These are phyloP conservation scores for Melanotaenia parkinsoni DNA, from an alignment of 2,797 vertebrate genomes.

Conservation along the genomic window DNA sequence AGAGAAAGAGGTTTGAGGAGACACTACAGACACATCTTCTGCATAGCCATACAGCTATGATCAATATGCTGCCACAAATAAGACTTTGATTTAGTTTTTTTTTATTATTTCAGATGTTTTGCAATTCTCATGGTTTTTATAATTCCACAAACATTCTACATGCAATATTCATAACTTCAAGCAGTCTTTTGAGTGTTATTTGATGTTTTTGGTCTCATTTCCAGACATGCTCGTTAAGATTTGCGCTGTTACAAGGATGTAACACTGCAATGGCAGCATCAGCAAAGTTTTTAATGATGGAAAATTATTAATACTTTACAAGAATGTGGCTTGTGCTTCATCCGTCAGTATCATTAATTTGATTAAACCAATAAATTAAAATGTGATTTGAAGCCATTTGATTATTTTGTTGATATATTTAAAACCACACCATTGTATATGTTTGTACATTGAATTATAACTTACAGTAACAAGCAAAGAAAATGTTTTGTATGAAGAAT, in stretches of 20 bases:
- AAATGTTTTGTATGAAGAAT: not conserved
- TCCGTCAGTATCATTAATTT: conserved; percentile 36
- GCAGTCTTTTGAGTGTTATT: conserved; percentile 3
- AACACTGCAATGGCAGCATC: conserved; percentile 39
- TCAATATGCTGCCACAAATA: conserved; percentile 11
- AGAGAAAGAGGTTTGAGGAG: conserved; percentile 16
- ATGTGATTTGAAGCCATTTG: conserved; percentile 26
- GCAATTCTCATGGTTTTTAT: conserved; percentile 5
- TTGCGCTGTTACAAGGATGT: conserved; percentile 15
- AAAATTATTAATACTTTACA: conserved; percentile 67
- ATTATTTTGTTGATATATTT: conserved; percentile 24
- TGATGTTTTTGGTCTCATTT: conserved; percentile 26
- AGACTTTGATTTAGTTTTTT: not conserved
- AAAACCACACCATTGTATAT: conserved; percentile 4
- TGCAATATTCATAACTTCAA: conserved; percentile 14
- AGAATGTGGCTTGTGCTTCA: conserved; percentile 36
- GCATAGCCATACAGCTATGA: not conserved
- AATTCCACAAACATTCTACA: conserved; percentile 1
- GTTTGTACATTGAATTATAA: conserved; percentile 5
- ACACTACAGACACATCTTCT: conserved; percentile 31
- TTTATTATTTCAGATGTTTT: conserved; percentile 4
- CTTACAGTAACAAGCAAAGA: not conserved
- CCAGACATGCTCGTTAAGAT: conserved; percentile 18
- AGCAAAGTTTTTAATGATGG: conserved; percentile 55
- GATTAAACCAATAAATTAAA: conserved; percentile 41